Evolutionary conservation across 2,888 invertebrate species (phyloP).

Genomic region (Cyrtodaria siliqua): DNA sequence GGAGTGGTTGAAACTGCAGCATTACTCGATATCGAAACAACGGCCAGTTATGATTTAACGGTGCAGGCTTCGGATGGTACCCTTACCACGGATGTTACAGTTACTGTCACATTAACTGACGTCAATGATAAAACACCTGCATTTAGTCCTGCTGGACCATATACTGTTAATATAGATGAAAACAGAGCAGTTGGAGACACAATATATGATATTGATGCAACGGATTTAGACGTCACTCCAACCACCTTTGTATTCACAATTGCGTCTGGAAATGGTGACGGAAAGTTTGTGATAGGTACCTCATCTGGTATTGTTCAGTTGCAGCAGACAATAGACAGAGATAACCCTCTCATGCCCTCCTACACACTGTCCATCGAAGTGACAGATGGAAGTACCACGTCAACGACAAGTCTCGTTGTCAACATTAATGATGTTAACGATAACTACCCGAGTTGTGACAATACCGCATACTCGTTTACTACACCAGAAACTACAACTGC

Average conservation of each 20-base stretch:
- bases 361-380: slow-evolving; percentile 69
- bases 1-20: slow-evolving; percentile 62
- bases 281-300: slow-evolving; percentile 68
- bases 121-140: slow-evolving; percentile 75
- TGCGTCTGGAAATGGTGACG: slow-evolving; percentile 65
- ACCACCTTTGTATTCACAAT: slow-evolving; percentile 68
- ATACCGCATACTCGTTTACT: slow-evolving; percentile 42
- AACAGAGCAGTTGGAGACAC: slow-evolving; percentile 58
- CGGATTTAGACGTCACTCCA: slow-evolving; percentile 69
- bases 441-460: slow-evolving; percentile 69
- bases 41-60: slow-evolving; percentile 56
- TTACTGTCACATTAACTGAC: slow-evolving; percentile 70
- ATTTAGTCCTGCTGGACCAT: slow-evolving; percentile 67
- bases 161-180: slow-evolving; percentile 50
- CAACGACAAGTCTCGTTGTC: slow-evolving; percentile 68
- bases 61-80: slow-evolving; percentile 86
- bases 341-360: slow-evolving; percentile 47
- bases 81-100: slow-evolving; percentile 95
- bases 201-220: slow-evolving; percentile 67
- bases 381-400: slow-evolving; percentile 65
- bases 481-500: slow-evolving; percentile 45
- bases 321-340: slow-evolving; percentile 65
- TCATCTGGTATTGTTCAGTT: slow-evolving; percentile 69
- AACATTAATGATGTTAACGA: slow-evolving; percentile 73
- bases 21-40: slow-evolving; percentile 72